phyloP scores from a whole-genome alignment of 2,888 invertebrate genomes.

The Andrena marginata region DNA sequence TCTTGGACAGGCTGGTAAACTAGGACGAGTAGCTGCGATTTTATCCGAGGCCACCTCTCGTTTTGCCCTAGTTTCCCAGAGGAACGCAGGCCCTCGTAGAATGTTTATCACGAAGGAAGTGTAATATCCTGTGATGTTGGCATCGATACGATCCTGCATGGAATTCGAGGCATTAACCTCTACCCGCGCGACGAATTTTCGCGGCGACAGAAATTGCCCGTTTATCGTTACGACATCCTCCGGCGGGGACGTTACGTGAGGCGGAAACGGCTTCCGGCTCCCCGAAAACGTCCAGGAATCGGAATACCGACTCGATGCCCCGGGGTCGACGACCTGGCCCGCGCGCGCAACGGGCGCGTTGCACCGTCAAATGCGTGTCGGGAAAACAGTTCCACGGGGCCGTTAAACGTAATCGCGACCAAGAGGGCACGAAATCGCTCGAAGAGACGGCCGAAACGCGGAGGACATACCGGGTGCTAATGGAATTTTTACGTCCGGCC shows the following conservation, averaged over 20 bases:
- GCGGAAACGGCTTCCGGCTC: slow-evolving; percentile 62
- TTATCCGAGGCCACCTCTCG: too few species aligned
- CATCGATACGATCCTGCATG: slow-evolving; percentile 35
- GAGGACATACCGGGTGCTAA: neutral
- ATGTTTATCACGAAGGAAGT: too few species aligned
- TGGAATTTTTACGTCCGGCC: neutral
- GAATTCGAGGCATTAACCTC: slow-evolving; percentile 53
- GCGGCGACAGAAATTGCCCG: slow-evolving; percentile 20
- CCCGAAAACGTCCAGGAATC: slow-evolving; percentile 45
- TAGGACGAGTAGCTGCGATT: too few species aligned
- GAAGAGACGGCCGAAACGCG: neutral
- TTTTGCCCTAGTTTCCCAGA: too few species aligned
- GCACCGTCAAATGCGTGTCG: slow-evolving; percentile 20
- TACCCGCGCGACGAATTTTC: slow-evolving; percentile 38
- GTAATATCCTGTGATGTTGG: neutral
- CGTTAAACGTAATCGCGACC: neutral
- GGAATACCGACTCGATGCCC: slow-evolving; percentile 15
- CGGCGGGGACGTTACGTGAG: slow-evolving; percentile 34
- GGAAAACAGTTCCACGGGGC: neutral
- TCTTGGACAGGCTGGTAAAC: too few species aligned
- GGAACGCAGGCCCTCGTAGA: too few species aligned
- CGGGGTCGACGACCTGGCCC: slow-evolving; percentile 33
- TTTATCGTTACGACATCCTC: slow-evolving; percentile 55
- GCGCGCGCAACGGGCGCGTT: neutral
- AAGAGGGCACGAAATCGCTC: too few species aligned